Evolutionary conservation across 2,888 invertebrate genomes (phyloP).

Genomic region (Cryptophagus acutangulus): DNA sequence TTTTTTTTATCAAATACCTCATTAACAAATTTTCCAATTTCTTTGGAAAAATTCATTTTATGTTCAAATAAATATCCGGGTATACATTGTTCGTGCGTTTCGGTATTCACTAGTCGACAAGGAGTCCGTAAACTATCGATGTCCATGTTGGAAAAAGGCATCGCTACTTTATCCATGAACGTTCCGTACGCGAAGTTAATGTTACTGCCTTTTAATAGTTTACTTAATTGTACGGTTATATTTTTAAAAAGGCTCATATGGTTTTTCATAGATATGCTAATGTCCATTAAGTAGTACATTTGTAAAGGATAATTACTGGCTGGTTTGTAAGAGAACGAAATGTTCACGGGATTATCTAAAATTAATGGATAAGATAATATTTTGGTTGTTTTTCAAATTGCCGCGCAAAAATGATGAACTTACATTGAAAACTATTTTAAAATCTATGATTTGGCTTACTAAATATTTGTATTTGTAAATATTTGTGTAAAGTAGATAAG

Average conservation of each 20-base stretch:
- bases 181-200: slow-evolving; percentile 76
- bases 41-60: slow-evolving; percentile 61
- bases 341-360: slow-evolving; percentile 47
- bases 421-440: no score
- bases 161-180: slow-evolving; percentile 72
- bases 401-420: no score
- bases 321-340: slow-evolving; percentile 65
- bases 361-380: slow-evolving; percentile 8
- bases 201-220: no score
- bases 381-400: neutral
- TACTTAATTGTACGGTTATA: neutral
- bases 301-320: slow-evolving; percentile 84
- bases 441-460: no score
- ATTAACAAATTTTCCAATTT: slow-evolving; percentile 47
- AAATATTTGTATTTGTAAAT: no score
- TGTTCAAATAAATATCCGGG: slow-evolving; percentile 80
- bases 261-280: slow-evolving; percentile 85
- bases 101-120: no score
- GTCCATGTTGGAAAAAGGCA: slow-evolving; percentile 64
- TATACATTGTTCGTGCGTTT: slow-evolving; percentile 58
- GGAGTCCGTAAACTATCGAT: slow-evolving; percentile 52
- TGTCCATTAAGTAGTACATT: slow-evolving; percentile 86
- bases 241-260: slow-evolving; percentile 57
- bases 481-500: no score
- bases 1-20: no score